Evolutionary conservation across 1,140 invertebrate genomes (phyloP).

Genomic region (Chymomyza costata): DNA sequence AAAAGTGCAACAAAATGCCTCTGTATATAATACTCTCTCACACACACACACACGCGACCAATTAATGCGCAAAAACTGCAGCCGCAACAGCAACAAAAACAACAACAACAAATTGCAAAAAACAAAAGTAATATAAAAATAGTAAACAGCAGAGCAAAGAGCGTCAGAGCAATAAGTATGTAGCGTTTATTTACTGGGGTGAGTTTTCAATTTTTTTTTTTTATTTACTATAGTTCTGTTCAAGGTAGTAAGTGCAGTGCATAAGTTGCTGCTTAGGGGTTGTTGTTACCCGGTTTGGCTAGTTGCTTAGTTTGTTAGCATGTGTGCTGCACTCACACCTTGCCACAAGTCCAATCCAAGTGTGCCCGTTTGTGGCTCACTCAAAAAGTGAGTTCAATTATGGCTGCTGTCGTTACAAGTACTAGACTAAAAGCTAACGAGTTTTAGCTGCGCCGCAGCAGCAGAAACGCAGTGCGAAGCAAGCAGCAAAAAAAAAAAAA

Average conservation of each 20-base stretch:
- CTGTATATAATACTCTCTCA: conserved; percentile 28
- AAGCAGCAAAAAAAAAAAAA: too few species aligned
- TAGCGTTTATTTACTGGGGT: too few species aligned
- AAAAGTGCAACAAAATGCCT: conserved; percentile 37
- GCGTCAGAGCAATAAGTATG: too few species aligned
- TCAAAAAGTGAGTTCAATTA: conserved; percentile 59
- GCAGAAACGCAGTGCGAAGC: too few species aligned
- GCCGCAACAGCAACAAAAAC: not conserved
- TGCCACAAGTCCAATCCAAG: too few species aligned
- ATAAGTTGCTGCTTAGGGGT: conserved; percentile 23
- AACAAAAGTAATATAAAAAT: too few species aligned
- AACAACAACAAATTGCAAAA: conserved; percentile 32
- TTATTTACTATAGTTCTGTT: too few species aligned
- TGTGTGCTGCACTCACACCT: conserved; percentile 20
- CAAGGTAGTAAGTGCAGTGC: conserved; percentile 12
- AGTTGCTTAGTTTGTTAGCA: conserved; percentile 29
- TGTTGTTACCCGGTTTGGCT: conserved; percentile 16
- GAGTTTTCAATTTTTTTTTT: too few species aligned
- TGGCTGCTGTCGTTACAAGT: too few species aligned
- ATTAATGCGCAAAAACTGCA: conserved; percentile 4
- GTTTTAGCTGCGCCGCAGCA: conserved; percentile 45
- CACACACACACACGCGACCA: conserved; percentile 21
- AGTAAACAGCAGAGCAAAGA: too few species aligned
- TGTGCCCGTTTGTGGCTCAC: conserved; percentile 6
- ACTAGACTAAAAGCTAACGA: conserved; percentile 65